phyloP scores from a whole-genome alignment of 2,888 invertebrate species.

The Odontomyia ornata region DNA sequence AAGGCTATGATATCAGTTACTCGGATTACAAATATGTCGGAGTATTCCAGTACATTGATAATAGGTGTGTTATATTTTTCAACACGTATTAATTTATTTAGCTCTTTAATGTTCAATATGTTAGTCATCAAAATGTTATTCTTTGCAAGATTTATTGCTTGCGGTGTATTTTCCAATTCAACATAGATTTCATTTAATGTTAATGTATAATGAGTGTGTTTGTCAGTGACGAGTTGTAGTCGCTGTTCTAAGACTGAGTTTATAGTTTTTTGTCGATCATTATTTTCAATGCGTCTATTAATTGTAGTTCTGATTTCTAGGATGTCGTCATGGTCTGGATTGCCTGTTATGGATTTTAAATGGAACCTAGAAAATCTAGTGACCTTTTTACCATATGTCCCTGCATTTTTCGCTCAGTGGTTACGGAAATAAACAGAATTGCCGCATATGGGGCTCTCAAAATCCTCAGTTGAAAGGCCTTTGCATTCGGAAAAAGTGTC shows the following conservation, averaged over 20 bases:
- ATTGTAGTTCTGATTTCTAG: slow-evolving; percentile 11
- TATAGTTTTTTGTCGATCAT: slow-evolving; percentile 1
- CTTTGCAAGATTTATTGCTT: slow-evolving; percentile 29
- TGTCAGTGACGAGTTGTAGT: not conserved
- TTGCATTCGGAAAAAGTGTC: too few relatives aligned
- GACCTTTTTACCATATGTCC: not conserved
- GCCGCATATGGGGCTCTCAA: not conserved
- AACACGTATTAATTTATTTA: not conserved
- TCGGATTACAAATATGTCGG: too few relatives aligned
- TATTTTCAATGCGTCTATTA: not conserved
- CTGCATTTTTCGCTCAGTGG: too few relatives aligned
- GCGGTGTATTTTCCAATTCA: not conserved
- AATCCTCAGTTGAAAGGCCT: not conserved
- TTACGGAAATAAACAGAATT: not conserved
- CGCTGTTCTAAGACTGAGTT: not conserved
- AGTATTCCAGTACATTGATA: not conserved
- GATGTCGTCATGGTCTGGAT: slow-evolving; percentile 11
- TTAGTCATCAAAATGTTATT: not conserved
- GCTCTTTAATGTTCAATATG: not conserved
- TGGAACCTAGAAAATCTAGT: slow-evolving; percentile 14
- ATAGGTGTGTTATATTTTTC: not conserved
- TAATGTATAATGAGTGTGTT: not conserved
- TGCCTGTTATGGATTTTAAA: slow-evolving; percentile 16
- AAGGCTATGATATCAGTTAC: not conserved
- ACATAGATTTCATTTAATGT: slow-evolving; percentile 3